Base-by-base conservation (phyloP, 1,140 invertebrate species). In the Charaxes varanes region DNA sequence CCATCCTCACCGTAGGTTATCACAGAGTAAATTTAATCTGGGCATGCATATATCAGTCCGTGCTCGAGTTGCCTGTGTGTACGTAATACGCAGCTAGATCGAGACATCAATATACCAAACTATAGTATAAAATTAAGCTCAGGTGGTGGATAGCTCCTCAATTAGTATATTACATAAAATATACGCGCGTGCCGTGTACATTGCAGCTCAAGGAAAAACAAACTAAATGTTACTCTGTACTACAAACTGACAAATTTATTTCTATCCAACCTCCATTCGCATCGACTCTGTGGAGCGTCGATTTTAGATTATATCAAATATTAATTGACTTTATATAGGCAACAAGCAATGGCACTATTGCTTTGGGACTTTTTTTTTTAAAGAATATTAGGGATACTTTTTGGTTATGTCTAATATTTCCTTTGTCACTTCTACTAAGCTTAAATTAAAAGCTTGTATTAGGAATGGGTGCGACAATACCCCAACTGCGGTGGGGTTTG, bases 11-110 rank as follows among this genome's bases (percentile, higher is more conserved):
- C 60, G 44, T 34, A 53, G 50, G 52, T 65, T 52, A 46, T 53
- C 37, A 53, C 35, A 62, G 32, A 31, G 49, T 53, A 45, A 32
- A 35, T 45, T 43, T 60, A 66, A 71, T 69, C 66, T 70, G 69
- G 66, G 66, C 69, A 73, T 73, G 69, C 69, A 70, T 70, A n/a
- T n/a, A 62, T 69, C 42, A 53, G 36, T 61, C 49, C 46, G 53
- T 57, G 57, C 57, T 43, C 19, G 36, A 44, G 23, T 49, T 36
- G 41, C 45, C 41, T n/a, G 41, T 61, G 58, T 62, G 44, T 40
- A 54, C 37, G 51, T 47, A 36, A 30, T 40, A 46, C 41, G 41
- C 45, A 46, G 35, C 53, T 53, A 50, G 33, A 34, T 52, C 51
- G 47, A 41, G 38, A 54, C 55, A 58, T 54, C 28, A 2, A 24